Percentiles rank a stretch among this genome's conserved stretches.
Evolutionary conservation across 2,888 invertebrate genomes (phyloP).

Genomic region (Orgyia antiqua): DNA sequence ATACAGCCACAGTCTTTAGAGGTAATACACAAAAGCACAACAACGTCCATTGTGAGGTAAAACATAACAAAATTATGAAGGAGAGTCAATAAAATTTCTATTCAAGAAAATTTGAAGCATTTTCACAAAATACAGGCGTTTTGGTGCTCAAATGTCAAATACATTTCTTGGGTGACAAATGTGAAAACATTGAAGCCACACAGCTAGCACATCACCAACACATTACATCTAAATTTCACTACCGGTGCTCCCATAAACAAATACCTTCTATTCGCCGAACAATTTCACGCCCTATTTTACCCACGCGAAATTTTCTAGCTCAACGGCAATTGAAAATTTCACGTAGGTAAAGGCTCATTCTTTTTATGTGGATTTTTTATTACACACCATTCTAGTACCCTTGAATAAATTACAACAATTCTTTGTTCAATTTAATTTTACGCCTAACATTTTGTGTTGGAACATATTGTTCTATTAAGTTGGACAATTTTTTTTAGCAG

Average conservation of each 20-base stretch:
- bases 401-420: constrained; percentile 54
- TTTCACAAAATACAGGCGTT: constrained; percentile 13
- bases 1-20: no score
- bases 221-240: constrained; percentile 58
- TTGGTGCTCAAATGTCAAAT: constrained; percentile 24
- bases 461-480: constrained; percentile 30
- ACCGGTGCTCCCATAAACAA: constrained; percentile 62
- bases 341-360: constrained; percentile 42
- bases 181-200: constrained; percentile 37
- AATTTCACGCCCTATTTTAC: constrained; percentile 74
- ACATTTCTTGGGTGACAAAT: constrained; percentile 47
- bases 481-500: no score
- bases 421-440: constrained; percentile 55
- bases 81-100: no score
- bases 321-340: constrained; percentile 60
- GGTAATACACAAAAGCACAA: no score
- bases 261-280: constrained; percentile 60
- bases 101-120: not conserved
- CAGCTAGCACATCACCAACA: constrained; percentile 36
- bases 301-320: constrained; percentile 53
- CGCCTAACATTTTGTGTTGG: constrained; percentile 23
- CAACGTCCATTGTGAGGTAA: no score
- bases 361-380: constrained; percentile 58
- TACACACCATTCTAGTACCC: constrained; percentile 51
- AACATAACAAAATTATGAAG: no score